Conservation (phyloP, 2,797 vertebrate genomes). For the Streptopelia turtur region DNA sequence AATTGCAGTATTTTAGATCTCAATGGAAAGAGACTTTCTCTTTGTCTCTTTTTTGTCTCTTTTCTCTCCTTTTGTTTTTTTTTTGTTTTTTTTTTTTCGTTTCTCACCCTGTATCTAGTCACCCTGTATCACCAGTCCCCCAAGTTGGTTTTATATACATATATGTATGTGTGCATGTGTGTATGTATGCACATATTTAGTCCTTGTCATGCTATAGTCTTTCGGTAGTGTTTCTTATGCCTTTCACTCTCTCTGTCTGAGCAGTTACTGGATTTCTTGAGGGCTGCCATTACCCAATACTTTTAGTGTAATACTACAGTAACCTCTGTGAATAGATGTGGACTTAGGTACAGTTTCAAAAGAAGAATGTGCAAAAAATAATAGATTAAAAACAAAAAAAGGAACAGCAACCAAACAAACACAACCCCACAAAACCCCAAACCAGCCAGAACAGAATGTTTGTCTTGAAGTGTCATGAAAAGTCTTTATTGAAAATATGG, state of each 20-base stretch:
- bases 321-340: neutral
- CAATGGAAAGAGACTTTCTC: neutral
- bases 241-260: neutral
- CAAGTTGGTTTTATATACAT: neutral
- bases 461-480: neutral
- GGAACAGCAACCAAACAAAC: no score
- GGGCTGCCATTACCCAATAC: neutral
- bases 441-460: neutral
- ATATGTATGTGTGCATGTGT: rapidly evolving
- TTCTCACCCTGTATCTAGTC: neutral
- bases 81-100: rapidly evolving
- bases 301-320: neutral
- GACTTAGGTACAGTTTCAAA: neutral
- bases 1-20: neutral
- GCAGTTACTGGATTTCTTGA: neutral
- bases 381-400: neutral
- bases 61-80: neutral
- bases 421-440: rapidly evolving
- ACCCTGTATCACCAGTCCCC: no score
- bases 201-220: neutral
- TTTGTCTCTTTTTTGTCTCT: neutral
- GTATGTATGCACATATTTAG: neutral
- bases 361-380: neutral
- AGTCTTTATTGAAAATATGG: neutral
- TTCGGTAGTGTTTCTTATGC: neutral